Conservation (phyloP, 2,888 invertebrate genomes). For the Flexamia atlantica region DNA sequence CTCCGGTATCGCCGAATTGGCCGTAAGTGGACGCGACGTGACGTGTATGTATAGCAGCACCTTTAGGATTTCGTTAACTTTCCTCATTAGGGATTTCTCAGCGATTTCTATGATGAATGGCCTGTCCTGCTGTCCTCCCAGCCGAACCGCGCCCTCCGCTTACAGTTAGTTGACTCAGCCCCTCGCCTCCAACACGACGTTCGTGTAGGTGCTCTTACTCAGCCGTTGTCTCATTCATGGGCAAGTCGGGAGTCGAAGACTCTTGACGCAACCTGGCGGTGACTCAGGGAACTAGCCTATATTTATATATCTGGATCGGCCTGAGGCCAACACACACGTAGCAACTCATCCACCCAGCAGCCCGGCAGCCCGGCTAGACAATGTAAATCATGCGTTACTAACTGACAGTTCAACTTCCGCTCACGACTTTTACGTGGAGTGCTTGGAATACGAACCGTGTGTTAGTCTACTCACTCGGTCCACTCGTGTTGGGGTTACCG, state of each 20-base stretch:
- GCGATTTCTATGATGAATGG: too few species aligned
- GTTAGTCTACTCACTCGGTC: too few species aligned
- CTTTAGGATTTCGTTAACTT: too few species aligned
- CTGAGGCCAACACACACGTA: neutral
- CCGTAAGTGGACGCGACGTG: too few species aligned
- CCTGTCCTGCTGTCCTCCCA: too few species aligned
- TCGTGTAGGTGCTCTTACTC: neutral
- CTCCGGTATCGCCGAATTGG: too few species aligned
- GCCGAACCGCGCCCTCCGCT: neutral
- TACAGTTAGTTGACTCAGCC: neutral
- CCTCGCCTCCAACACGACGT: neutral
- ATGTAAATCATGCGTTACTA: conserved; percentile 9
- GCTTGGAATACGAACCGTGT: too few species aligned
- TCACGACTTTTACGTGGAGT: neutral
- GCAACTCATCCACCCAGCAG: neutral
- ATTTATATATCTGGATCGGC: conserved; percentile 12
- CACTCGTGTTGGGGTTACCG: too few species aligned
- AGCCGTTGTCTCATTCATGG: neutral
- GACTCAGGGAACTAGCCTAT: conserved; percentile 23
- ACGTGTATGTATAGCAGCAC: too few species aligned
- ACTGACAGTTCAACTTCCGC: neutral
- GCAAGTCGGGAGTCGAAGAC: neutral
- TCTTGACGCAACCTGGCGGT: neutral
- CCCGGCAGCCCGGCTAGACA: neutral
- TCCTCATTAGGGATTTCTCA: too few species aligned